Evolutionary conservation across 2,797 vertebrate species (phyloP).

Genomic region (Gymnocypris eckloni): DNA sequence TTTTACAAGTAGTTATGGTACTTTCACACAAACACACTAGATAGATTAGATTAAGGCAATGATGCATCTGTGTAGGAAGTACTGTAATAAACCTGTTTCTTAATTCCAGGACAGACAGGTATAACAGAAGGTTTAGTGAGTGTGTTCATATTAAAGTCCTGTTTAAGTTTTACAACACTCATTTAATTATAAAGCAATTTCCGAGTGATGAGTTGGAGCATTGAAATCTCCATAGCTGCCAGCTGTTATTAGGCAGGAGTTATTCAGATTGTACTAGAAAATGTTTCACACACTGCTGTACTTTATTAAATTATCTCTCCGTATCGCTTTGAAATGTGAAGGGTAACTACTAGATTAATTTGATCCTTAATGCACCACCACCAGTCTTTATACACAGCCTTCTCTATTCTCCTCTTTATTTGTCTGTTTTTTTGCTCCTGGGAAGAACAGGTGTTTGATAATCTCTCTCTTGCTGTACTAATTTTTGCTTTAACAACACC

Average conservation of each 20-base stretch:
- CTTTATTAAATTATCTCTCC: slow-evolving; percentile 31
- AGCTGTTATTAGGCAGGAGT: slow-evolving; percentile 25
- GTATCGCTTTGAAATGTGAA: slow-evolving; percentile 8
- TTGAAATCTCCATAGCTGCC: slow-evolving; percentile 40
- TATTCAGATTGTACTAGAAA: slow-evolving; percentile 24
- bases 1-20: not conserved
- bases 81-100: not conserved
- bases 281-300: slow-evolving; percentile 1
- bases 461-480: slow-evolving; percentile 27
- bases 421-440: not conserved
- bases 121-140: slow-evolving; percentile 17
- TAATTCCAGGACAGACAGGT: slow-evolving; percentile 8
- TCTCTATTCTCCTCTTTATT: not conserved
- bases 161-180: slow-evolving; percentile 12
- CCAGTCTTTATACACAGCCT: not conserved
- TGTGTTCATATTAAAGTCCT: slow-evolving; percentile 32
- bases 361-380: not conserved
- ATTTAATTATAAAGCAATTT: slow-evolving; percentile 51
- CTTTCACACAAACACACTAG: not conserved
- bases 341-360: slow-evolving; percentile 18
- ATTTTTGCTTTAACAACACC: slow-evolving; percentile 39
- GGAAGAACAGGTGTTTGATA: slow-evolving; percentile 34
- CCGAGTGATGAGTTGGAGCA: slow-evolving; percentile 10
- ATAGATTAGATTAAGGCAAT: not conserved
- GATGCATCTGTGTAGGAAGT: not conserved